Evolutionary conservation across 92 coral and sea anemone genomes (phyloP).

Genomic region (Heliopora coerulea): DNA sequence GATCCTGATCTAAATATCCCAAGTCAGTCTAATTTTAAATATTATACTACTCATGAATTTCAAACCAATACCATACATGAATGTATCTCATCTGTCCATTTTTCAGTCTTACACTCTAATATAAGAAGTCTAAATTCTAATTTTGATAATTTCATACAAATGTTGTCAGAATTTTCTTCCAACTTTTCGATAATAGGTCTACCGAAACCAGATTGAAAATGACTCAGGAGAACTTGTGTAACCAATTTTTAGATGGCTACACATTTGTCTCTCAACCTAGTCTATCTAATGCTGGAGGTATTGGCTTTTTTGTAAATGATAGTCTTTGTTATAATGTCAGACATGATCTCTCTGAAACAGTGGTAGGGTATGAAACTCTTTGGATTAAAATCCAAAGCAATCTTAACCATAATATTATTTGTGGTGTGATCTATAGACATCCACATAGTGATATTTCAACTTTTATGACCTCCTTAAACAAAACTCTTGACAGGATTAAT

Average conservation of each 20-base stretch:
- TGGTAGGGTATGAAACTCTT: neutral
- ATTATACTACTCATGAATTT: neutral
- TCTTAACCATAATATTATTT: neutral
- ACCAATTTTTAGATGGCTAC: neutral
- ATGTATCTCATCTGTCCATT: neutral
- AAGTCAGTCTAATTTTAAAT: constrained; percentile 5
- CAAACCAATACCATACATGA: neutral
- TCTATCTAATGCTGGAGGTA: constrained; percentile 27
- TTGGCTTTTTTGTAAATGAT: constrained; percentile 6
- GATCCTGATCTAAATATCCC: constrained; percentile 19
- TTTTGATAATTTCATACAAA: neutral
- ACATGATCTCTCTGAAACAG: neutral
- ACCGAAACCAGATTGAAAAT: neutral
- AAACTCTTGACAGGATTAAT: neutral
- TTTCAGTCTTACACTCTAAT: neutral
- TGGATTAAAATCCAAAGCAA: constrained; percentile 24
- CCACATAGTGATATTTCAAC: constrained; percentile 2
- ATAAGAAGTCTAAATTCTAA: neutral
- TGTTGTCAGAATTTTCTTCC: neutral
- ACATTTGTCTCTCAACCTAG: constrained; percentile 22
- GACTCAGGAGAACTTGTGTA: neutral
- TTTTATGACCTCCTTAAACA: constrained; percentile 4
- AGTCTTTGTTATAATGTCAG: neutral
- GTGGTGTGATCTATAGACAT: constrained; percentile 29
- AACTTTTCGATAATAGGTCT: neutral